phyloP scores from a whole-genome alignment of 2,888 invertebrate species.

The Tenthredo distinguenda region DNA sequence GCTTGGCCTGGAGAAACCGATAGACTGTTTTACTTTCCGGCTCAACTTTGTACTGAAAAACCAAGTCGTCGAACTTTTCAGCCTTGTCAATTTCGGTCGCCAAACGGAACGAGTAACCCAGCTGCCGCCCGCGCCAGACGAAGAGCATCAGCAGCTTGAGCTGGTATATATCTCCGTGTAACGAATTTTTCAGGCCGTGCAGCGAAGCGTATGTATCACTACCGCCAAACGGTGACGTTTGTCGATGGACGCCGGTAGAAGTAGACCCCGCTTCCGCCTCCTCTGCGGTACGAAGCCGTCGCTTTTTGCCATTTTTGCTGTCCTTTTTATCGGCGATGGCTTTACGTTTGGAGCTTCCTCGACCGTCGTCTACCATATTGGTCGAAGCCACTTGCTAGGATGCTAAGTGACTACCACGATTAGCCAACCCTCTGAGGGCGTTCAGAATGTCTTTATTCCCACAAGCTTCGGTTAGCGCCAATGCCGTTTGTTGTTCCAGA shows the following conservation, averaged over 20 bases:
- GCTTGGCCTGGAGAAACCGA: not conserved
- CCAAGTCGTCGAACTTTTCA: not conserved
- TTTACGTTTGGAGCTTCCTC: no score
- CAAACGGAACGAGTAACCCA: not conserved
- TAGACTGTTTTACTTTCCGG: not conserved
- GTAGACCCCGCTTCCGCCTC: no score
- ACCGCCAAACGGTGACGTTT: not conserved
- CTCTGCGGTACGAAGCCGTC: no score
- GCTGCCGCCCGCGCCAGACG: not conserved
- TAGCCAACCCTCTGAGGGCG: not conserved
- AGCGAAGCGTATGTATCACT: not conserved
- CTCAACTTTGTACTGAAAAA: not conserved
- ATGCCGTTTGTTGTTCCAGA: not conserved
- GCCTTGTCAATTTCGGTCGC: not conserved
- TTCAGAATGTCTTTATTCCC: not conserved
- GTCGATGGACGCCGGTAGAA: no score
- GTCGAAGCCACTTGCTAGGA: no score
- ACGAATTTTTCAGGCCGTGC: not conserved
- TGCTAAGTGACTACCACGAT: not conserved
- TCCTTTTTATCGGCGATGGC: no score
- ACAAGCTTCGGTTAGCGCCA: not conserved
- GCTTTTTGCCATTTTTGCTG: no score
- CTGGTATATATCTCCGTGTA: not conserved
- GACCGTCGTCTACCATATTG: no score
- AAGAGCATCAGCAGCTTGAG: conserved; percentile 1